Evolutionary conservation across 1,140 invertebrate genomes (phyloP).

Genomic region (Battus philenor): DNA sequence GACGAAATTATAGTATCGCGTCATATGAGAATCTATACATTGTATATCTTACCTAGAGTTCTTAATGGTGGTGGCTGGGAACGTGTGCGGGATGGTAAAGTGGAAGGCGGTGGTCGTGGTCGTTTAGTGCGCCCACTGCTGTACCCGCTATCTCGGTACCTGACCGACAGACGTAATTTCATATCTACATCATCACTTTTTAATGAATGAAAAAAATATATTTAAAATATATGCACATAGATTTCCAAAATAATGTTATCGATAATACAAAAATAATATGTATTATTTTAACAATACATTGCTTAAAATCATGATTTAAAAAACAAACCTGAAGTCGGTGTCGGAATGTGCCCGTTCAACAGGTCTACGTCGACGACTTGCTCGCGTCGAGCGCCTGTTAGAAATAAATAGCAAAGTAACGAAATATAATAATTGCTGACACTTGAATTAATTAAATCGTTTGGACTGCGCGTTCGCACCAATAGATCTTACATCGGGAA

Average conservation of each 20-base stretch:
- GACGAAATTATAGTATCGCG: too few species aligned
- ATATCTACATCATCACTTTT: too few species aligned
- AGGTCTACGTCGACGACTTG: constrained; percentile 68
- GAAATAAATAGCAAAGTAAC: constrained; percentile 44
- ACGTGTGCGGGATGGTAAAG: constrained; percentile 28
- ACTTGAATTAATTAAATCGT: too few species aligned
- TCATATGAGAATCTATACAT: too few species aligned
- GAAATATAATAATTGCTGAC: background rate
- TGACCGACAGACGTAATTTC: too few species aligned
- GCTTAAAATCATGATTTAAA: too few species aligned
- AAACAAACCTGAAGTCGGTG: constrained; percentile 67
- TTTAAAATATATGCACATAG: too few species aligned
- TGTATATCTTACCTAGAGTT: constrained; percentile 6
- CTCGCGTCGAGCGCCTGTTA: constrained; percentile 80
- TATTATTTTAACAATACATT: background rate
- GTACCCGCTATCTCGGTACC: constrained; percentile 62
- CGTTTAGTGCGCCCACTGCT: constrained; percentile 37
- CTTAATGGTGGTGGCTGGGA: constrained; percentile 45
- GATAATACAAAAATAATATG: background rate
- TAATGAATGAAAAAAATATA: too few species aligned
- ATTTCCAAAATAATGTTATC: too few species aligned
- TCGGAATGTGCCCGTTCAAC: constrained; percentile 75
- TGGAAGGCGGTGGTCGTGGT: constrained; percentile 14
- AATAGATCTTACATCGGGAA: too few species aligned
- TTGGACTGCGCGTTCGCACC: too few species aligned